A percentile compares a stretch with the other conserved stretches of the same genome.
These are phyloP conservation scores for Batillaria attramentaria DNA, from an alignment of 1,140 invertebrate genomes.

Conservation along the genomic window DNA sequence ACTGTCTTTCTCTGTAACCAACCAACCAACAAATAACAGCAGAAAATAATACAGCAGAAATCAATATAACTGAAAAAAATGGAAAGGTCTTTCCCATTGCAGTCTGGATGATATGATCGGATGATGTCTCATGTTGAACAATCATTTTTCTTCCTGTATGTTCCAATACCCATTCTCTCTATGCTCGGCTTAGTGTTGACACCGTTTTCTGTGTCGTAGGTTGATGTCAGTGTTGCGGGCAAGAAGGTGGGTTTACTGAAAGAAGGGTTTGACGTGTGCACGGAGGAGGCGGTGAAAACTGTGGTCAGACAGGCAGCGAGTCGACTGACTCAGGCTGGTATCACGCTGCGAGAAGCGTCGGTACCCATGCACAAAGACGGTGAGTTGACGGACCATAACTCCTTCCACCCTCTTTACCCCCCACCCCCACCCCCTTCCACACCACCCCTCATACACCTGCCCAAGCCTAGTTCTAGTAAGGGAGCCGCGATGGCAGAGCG, in stretches of 20 bases:
- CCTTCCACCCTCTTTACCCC: not conserved
- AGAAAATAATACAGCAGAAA: too few species aligned
- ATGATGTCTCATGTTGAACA: not conserved
- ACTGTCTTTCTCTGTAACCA: too few species aligned
- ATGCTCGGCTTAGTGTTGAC: not conserved
- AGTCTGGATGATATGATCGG: not conserved
- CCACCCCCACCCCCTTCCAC: too few species aligned
- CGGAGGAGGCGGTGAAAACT: too few species aligned
- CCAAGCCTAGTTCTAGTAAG: too few species aligned
- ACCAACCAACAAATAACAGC: too few species aligned
- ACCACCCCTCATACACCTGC: too few species aligned
- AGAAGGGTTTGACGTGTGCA: constrained; percentile 54
- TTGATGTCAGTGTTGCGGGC: constrained; percentile 39
- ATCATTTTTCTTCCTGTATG: not conserved
- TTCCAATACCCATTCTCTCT: not conserved
- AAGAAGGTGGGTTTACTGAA: constrained; percentile 52
- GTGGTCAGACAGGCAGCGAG: constrained; percentile 38
- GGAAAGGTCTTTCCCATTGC: not conserved
- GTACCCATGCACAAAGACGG: constrained; percentile 49
- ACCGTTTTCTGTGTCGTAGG: constrained; percentile 18
- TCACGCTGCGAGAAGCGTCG: constrained; percentile 44
- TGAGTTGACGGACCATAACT: not conserved
- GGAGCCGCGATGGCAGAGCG: too few species aligned
- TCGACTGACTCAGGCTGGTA: constrained; percentile 30
- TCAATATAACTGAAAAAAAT: too few species aligned